Base-by-base conservation (phyloP, 1,140 invertebrate genomes). In the Papilio polyxenes region DNA sequence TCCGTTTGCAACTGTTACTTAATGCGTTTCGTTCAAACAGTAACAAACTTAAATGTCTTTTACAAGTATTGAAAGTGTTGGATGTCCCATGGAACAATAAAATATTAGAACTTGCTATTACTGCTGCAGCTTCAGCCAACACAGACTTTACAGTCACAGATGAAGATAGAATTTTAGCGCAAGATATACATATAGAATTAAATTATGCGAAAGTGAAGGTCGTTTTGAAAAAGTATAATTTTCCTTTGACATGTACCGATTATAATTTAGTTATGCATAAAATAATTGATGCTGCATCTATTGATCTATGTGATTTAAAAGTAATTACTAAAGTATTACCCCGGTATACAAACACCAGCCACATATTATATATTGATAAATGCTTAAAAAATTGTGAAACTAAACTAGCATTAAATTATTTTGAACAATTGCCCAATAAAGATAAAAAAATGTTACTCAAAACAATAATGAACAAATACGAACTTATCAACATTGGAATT, bases 191-290 rank as follows among this genome's bases (percentile, higher is more conserved):
- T 80, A 89, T 87, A 82, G 92, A 94, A 89, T 72, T 94, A 15
- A 92, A 92, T 81, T 93, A 92, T 88, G 91, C 92, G 2, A 92
- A 90, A 87, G 85, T 93, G 7, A 94, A 93, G 89, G 92, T 94
- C 10, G 84, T 94, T 79, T 88, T 94, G 74, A 94, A 93, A 80
- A 94, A 93, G 82, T 94, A 94, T 81, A 94, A 93, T 84, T 93
- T 93, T 83, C 90, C 92, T 31, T 72, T 91, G 77, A 86, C 87
- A 72, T 93, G 89, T 82, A 92, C 88, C 40, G 90, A 94, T 88
- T 94, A 93, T 75, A 85, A 83, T 78, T 82, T 90, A 74, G 87
- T 94, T 17, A 86, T 94, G 31, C 90, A 93, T 87, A 94, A 93
- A 87, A 84, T 94, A 81, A 85, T 92, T 59, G 89, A 88, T 83